phyloP scores from a whole-genome alignment of 1,140 invertebrate species.

The Glossosoma conforme region DNA sequence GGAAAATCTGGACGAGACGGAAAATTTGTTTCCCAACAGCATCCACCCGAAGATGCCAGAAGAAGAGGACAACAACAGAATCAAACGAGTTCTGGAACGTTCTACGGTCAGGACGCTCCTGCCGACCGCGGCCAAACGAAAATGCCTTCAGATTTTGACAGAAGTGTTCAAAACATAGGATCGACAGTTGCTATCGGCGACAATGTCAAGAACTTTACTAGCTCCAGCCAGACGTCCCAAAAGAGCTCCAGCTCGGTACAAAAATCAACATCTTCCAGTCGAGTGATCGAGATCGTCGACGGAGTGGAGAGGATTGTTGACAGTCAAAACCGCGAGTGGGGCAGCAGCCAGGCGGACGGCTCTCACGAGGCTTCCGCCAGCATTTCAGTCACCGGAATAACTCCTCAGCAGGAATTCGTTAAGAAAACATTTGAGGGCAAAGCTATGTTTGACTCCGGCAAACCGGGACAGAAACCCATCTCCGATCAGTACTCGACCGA shows the following conservation, averaged over 20 bases:
- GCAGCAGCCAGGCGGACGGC: slow-evolving; percentile 43
- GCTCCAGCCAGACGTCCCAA: slow-evolving; percentile 41
- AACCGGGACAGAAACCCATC: slow-evolving; percentile 40
- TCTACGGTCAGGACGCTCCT: slow-evolving; percentile 16
- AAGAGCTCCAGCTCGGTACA: slow-evolving; percentile 42
- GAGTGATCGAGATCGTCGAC: slow-evolving; percentile 55
- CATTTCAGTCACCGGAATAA: slow-evolving; percentile 48
- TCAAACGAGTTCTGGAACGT: slow-evolving; percentile 20
- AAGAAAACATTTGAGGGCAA: slow-evolving; percentile 49
- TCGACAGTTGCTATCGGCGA: slow-evolving; percentile 38
- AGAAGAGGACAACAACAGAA: slow-evolving; percentile 14
- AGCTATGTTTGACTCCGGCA: slow-evolving; percentile 51
- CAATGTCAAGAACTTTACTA: slow-evolving; percentile 36
- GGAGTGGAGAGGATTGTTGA: slow-evolving; percentile 57
- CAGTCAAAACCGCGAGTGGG: slow-evolving; percentile 51
- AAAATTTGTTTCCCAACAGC: slow-evolving; percentile 14
- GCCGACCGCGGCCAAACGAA: slow-evolving; percentile 1
- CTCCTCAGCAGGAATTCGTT: slow-evolving; percentile 47
- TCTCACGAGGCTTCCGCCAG: slow-evolving; percentile 49
- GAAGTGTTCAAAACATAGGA: slow-evolving; percentile 34
- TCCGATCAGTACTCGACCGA: slow-evolving; percentile 27
- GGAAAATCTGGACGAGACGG: slow-evolving; percentile 21
- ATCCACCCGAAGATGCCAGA: slow-evolving; percentile 5
- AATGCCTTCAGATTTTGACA: not conserved
- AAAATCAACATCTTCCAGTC: slow-evolving; percentile 53